Percentiles rank a stretch among this genome's conserved stretches.
Evolutionary conservation across 2,113 vertebrate genomes (phyloP).

Genomic region (Terrapene triunguis): DNA sequence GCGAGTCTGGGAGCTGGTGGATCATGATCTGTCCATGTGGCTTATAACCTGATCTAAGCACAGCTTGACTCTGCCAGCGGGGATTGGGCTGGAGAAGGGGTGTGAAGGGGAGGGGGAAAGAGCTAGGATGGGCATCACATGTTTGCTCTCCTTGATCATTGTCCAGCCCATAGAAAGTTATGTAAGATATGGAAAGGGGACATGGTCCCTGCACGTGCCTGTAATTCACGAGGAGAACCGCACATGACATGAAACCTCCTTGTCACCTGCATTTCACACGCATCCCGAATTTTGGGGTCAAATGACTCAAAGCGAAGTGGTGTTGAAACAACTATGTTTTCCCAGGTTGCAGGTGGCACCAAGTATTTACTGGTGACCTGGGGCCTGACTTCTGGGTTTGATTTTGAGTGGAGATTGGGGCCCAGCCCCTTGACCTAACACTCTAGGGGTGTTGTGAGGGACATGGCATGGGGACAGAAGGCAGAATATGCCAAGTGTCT

Average conservation of each 20-base stretch:
- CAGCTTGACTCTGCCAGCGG: not conserved
- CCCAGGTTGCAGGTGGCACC: not conserved
- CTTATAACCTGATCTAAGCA: not conserved
- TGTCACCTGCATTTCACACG: not conserved
- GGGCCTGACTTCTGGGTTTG: not conserved
- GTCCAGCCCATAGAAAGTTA: not conserved
- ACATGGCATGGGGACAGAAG: not conserved
- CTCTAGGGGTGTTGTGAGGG: not conserved
- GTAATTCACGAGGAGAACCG: not conserved
- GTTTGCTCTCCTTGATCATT: not conserved
- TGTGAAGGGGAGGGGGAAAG: not conserved
- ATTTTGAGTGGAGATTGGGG: not conserved
- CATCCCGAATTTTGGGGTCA: not conserved
- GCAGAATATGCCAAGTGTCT: accelerated
- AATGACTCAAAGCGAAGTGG: not conserved
- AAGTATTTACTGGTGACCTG: not conserved
- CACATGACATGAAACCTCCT: not conserved
- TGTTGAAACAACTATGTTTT: not conserved
- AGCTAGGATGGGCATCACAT: not conserved
- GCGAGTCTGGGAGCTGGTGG: not conserved
- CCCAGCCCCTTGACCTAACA: not conserved
- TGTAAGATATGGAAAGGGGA: not conserved
- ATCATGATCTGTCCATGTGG: not conserved
- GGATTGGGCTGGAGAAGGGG: not conserved
- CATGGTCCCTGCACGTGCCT: not conserved